phyloP scores from a whole-genome alignment of 1,140 invertebrate species.

The Drosophila sp. region DNA sequence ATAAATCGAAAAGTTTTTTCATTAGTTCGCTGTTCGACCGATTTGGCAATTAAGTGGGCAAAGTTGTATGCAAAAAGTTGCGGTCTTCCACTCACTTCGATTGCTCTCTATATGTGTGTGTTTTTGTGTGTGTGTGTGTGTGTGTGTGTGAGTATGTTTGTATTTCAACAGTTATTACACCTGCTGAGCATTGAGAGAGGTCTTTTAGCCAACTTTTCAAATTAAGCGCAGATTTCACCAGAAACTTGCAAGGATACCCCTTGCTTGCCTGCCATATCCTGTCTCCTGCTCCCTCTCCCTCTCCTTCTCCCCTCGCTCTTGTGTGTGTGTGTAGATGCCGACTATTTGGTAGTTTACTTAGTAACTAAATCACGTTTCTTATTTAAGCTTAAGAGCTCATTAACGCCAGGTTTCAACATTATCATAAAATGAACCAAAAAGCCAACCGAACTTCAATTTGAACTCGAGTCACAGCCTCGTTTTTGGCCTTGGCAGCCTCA shows the following conservation, averaged over 20 bases:
- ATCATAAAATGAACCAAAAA: constrained; percentile 76
- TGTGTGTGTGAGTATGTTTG: constrained; percentile 21
- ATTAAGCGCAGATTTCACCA: constrained; percentile 78
- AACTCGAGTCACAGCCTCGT: constrained; percentile 45
- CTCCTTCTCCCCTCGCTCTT: neutral
- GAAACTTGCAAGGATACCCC: constrained; percentile 43
- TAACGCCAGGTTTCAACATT: constrained; percentile 80
- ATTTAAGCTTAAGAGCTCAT: constrained; percentile 83
- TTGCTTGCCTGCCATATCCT: constrained; percentile 9
- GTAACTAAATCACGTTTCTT: constrained; percentile 83
- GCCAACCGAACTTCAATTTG: constrained; percentile 22
- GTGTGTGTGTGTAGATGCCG: constrained; percentile 19
- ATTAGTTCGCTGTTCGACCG: constrained; percentile 61
- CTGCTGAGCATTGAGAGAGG: constrained; percentile 45
- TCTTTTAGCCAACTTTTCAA: constrained; percentile 74
- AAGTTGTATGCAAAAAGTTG: constrained; percentile 76
- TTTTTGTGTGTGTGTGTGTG: constrained; percentile 10
- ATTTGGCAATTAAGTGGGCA: constrained; percentile 69
- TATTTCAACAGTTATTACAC: constrained; percentile 55
- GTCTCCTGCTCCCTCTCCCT: neutral
- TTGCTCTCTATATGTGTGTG: constrained; percentile 18
- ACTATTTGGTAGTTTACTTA: constrained; percentile 78
- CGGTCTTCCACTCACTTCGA: constrained; percentile 39
- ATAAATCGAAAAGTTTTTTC: constrained; percentile 76
- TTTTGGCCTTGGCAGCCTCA: constrained; percentile 42